A percentile compares a stretch with the other conserved stretches of the same genome.
These are phyloP conservation scores for Nowickia ferox DNA, from an alignment of 2,888 invertebrate genomes.

Conservation along the genomic window DNA sequence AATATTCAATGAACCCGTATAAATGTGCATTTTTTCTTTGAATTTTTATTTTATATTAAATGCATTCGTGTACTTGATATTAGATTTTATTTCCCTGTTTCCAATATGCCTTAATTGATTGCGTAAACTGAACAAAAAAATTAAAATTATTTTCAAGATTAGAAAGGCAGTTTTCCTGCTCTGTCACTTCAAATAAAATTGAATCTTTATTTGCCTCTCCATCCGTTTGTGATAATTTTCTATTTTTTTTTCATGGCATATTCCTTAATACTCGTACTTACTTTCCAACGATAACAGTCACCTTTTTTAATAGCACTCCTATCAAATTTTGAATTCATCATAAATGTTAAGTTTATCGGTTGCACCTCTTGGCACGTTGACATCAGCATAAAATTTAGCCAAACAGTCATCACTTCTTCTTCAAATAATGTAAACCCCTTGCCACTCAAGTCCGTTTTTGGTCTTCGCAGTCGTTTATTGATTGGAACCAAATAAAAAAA, in stretches of 20 bases:
- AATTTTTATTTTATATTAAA: too few relatives aligned
- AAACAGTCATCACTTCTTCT: conserved; percentile 32
- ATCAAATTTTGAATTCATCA: conserved; percentile 64
- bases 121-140: too few relatives aligned
- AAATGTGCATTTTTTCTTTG: too few relatives aligned
- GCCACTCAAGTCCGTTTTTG: conserved; percentile 10
- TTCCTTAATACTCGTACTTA: not conserved
- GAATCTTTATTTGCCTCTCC: conserved; percentile 36
- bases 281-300: conserved; percentile 14
- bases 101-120: too few relatives aligned
- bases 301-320: conserved; percentile 50
- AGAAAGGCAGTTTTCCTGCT: not conserved
- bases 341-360: conserved; percentile 51
- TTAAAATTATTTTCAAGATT: not conserved
- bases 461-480: conserved; percentile 32
- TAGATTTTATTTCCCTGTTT: too few relatives aligned
- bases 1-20: too few relatives aligned
- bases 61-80: too few relatives aligned
- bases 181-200: conserved; percentile 2
- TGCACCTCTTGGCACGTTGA: conserved; percentile 61
- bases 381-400: conserved; percentile 38
- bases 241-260: not conserved
- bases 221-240: conserved; percentile 34
- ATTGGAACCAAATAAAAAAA: conserved; percentile 28
- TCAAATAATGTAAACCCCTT: conserved; percentile 27